Evolutionary conservation across 2,113 vertebrate genomes (phyloP).

Genomic region (Microtus montanus): DNA sequence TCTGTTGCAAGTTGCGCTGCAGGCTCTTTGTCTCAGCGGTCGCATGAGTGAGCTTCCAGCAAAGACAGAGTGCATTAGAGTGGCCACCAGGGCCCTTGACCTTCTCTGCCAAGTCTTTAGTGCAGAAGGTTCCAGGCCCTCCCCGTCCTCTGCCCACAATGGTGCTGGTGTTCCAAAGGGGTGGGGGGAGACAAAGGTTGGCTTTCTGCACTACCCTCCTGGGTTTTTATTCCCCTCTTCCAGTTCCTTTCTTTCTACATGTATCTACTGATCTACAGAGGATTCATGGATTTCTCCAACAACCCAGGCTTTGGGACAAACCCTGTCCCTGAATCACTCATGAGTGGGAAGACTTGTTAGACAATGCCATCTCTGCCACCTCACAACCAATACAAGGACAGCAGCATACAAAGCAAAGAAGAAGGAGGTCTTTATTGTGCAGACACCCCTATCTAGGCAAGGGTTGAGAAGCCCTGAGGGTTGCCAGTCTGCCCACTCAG

Average conservation of each 20-base stretch:
- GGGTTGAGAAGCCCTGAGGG: not conserved
- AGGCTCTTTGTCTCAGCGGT: conserved; percentile 77
- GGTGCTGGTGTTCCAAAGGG: not conserved
- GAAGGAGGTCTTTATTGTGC: not conserved
- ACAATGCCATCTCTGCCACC: not conserved
- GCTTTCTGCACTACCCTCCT: not conserved
- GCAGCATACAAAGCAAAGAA: not conserved
- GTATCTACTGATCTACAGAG: not conserved
- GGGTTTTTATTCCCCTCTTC: too few relatives aligned
- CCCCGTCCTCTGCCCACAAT: not conserved
- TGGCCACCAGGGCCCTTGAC: not conserved
- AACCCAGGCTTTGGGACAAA: not conserved
- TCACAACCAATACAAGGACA: not conserved
- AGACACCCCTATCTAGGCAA: not conserved
- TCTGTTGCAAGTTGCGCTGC: conserved; percentile 74
- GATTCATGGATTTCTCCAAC: not conserved
- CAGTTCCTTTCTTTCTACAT: not conserved
- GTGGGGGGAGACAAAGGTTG: not conserved
- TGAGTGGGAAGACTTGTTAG: not conserved
- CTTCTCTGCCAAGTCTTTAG: not conserved
- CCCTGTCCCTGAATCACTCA: not conserved
- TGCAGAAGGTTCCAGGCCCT: not conserved
- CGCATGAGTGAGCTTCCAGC: conserved; percentile 68
- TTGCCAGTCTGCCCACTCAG: not conserved
- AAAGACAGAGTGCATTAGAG: conserved; percentile 37